Base-by-base conservation (phyloP, 2,888 invertebrate genomes). In the Panzeria rudis region DNA sequence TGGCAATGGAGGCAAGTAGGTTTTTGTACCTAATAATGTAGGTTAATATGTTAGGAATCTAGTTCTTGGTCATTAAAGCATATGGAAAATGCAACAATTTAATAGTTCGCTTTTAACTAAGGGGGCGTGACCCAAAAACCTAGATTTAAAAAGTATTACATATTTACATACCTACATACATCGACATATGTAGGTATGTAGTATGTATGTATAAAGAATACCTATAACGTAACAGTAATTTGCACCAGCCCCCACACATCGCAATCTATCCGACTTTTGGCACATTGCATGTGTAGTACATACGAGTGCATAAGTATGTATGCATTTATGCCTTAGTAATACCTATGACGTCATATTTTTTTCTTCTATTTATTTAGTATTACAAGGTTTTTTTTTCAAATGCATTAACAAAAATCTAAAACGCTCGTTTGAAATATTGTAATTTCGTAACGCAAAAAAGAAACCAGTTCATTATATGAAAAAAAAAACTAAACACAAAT, bases 391-490 rank as follows among this genome's bases (percentile, higher is more conserved):
- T 32, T 56, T 47, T 73, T 73, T 69, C 73, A 85, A 82, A 81
- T 85, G 78, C 68, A 75, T 73, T 56, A 44, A 71, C 8, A 77
- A 78, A 80, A 80, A 59, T 76, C 76, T 68, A 76, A 80, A 72
- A 68, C 59, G 61, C 76, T 81, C 84, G 47, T 77, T 84, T 84
- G 29, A 81, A 76, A 79, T 79, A 75, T 69, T 66, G 59, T 35
- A 82, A 69, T 85, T 82, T 82, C 85, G 85, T 85, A 85, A 85
- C 50, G 71, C 54, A 38, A 32, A 59, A 62, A 78, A 79, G 75
- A 85, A 85, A 85, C 85, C 85, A 85, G 85, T 85, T 75, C 85
- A 82, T 75, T 72, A 52, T 35, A n/a, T n/a, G n/a, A 66, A 52
- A 66, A 29, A 47, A 68, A 47, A 73, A 9, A 64, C 41, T 20